Evolutionary conservation across 1,140 invertebrate genomes (phyloP).

Genomic region (Sweltsa coloradensis): DNA sequence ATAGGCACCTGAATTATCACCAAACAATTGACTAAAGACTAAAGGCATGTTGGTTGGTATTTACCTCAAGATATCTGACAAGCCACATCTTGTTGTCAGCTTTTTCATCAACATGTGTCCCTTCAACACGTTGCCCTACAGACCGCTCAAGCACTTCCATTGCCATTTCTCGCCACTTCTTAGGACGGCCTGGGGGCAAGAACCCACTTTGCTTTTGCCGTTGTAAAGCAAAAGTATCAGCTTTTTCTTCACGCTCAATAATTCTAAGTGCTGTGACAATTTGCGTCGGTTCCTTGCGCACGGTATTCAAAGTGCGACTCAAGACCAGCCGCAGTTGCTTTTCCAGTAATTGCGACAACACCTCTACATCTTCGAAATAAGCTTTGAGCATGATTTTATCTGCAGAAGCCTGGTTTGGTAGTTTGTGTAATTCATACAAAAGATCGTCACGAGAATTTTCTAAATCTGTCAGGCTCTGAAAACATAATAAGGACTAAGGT

Average conservation of each 20-base stretch:
- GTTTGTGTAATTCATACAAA: constrained; percentile 85
- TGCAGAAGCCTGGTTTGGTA: constrained; percentile 79
- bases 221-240: constrained; percentile 62
- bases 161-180: constrained; percentile 81
- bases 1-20: too few relatives aligned
- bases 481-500: too few relatives aligned
- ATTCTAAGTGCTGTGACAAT: constrained; percentile 94
- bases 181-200: constrained; percentile 84
- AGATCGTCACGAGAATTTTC: constrained; percentile 95
- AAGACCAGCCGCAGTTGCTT: constrained; percentile 86
- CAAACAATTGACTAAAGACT: too few relatives aligned
- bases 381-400: constrained; percentile 86
- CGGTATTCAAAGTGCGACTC: constrained; percentile 82
- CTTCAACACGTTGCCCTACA: constrained; percentile 71
- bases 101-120: constrained; percentile 85
- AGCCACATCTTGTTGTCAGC: constrained; percentile 93
- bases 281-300: constrained; percentile 87
- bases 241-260: constrained; percentile 92
- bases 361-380: constrained; percentile 92
- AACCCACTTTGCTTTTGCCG: constrained; percentile 75
- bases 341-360: constrained; percentile 76
- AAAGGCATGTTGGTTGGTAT: not conserved
- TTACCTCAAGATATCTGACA: constrained; percentile 46
- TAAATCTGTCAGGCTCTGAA: constrained; percentile 76
- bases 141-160: constrained; percentile 73